Percentiles rank a stretch among this genome's conserved stretches.
Conservation (phyloP, 2,797 vertebrate species). For the Amblyraja radiata region DNA sequence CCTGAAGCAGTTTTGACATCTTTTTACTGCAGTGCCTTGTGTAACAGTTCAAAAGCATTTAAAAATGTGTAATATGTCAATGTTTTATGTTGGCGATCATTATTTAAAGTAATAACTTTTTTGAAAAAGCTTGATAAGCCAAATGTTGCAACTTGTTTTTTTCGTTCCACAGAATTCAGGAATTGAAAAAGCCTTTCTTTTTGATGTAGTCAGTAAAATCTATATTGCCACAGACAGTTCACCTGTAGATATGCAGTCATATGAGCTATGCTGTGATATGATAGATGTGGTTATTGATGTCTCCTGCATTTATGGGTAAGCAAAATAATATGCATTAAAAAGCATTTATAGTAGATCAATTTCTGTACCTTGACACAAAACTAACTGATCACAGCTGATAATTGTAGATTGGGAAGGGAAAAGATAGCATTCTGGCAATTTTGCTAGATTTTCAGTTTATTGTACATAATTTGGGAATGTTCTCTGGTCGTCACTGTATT, state of each 20-base stretch:
- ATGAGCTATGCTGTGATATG: constrained; percentile 98
- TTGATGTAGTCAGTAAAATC: constrained; percentile 99
- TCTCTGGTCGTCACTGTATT: background rate
- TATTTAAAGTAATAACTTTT: background rate
- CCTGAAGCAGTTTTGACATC: background rate
- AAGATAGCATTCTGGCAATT: background rate
- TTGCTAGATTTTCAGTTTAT: background rate
- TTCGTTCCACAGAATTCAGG: constrained; percentile 81
- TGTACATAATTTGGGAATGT: background rate
- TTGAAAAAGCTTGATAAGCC: background rate
- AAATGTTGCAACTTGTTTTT: constrained; percentile 44
- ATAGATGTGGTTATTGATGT: constrained; percentile 98
- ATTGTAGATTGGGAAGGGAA: background rate
- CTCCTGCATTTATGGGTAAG: constrained; percentile 98
- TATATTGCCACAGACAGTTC: constrained; percentile 99
- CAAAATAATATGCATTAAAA: constrained; percentile 27
- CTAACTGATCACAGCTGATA: background rate
- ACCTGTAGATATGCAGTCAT: constrained; percentile 98
- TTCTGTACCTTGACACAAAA: background rate
- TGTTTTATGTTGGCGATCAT: background rate
- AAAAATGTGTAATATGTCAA: background rate
- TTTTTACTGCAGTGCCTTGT: background rate
- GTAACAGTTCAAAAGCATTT: background rate
- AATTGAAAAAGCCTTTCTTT: constrained; percentile 97
- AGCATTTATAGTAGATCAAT: background rate